These are phyloP conservation scores for Puntigrus tetrazona DNA, from an alignment of 2,113 vertebrate genomes.

Conservation along the genomic window DNA sequence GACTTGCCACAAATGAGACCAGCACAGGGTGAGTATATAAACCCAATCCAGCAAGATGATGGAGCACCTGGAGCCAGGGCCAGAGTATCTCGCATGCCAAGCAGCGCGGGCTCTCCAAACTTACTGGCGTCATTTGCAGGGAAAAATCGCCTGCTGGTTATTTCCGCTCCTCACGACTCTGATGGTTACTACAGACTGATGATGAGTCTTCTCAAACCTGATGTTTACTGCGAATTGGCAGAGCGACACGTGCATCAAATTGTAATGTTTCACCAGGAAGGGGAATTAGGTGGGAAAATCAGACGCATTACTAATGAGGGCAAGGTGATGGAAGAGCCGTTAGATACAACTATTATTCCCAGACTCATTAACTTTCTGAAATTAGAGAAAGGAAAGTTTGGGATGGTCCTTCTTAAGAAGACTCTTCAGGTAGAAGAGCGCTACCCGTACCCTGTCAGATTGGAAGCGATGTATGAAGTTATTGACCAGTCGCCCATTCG, in stretches of 20 bases:
- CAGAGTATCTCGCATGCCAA: conserved; percentile 79
- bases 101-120: conserved; percentile 84
- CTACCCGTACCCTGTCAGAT: conserved; percentile 94
- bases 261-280: conserved; percentile 91
- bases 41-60: conserved; percentile 72
- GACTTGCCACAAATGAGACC: conserved; percentile 64
- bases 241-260: conserved; percentile 95
- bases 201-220: conserved; percentile 93
- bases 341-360: conserved; percentile 86
- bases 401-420: conserved; percentile 96
- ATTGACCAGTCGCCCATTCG: conserved; percentile 92
- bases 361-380: conserved; percentile 94
- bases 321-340: conserved; percentile 87
- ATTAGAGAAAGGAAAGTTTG: conserved; percentile 95
- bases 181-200: conserved; percentile 97
- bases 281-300: conserved; percentile 87
- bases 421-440: conserved; percentile 94
- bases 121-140: conserved; percentile 92
- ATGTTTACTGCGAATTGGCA: conserved; percentile 94
- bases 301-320: conserved; percentile 89
- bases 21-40: conserved; percentile 53
- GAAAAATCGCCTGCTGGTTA: conserved; percentile 91
- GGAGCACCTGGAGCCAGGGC: conserved; percentile 74
- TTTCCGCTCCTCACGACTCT: conserved; percentile 90
- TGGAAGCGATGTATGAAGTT: conserved; percentile 95